A percentile compares a stretch with the other conserved stretches of the same genome.
phyloP scores from a whole-genome alignment of 1,140 invertebrate genomes.

The Aphis craccivora region DNA sequence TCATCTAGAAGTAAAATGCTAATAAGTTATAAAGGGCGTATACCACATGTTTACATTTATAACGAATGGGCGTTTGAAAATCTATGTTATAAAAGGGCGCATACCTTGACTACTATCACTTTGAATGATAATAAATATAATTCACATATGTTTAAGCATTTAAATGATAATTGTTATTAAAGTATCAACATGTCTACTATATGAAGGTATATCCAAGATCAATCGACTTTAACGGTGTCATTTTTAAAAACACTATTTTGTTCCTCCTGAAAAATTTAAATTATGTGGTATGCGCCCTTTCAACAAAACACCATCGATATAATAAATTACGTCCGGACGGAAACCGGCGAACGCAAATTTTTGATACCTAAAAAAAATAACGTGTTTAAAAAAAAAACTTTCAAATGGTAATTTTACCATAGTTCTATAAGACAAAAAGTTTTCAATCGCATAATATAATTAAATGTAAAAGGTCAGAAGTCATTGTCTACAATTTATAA shows the following conservation, averaged over 20 bases:
- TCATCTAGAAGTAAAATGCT: too few species aligned
- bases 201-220: too few species aligned
- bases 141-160: too few species aligned
- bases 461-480: background rate
- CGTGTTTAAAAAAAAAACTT: conserved; percentile 18
- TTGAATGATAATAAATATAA: too few species aligned
- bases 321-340: conserved; percentile 39
- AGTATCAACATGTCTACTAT: background rate
- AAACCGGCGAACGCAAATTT: conserved; percentile 13
- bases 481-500: background rate
- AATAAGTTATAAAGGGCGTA: background rate
- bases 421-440: background rate
- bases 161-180: background rate
- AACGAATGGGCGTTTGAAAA: background rate
- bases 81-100: background rate
- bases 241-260: background rate
- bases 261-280: background rate
- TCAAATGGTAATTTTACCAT: conserved; percentile 18
- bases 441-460: conserved; percentile 3
- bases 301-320: background rate
- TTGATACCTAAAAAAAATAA: conserved; percentile 23
- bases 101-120: background rate
- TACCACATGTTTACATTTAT: background rate
- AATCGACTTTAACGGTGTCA: too few species aligned
- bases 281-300: background rate